These are phyloP conservation scores for Calidris pygmaea DNA, from an alignment of 2,113 vertebrate genomes.

Conservation along the genomic window DNA sequence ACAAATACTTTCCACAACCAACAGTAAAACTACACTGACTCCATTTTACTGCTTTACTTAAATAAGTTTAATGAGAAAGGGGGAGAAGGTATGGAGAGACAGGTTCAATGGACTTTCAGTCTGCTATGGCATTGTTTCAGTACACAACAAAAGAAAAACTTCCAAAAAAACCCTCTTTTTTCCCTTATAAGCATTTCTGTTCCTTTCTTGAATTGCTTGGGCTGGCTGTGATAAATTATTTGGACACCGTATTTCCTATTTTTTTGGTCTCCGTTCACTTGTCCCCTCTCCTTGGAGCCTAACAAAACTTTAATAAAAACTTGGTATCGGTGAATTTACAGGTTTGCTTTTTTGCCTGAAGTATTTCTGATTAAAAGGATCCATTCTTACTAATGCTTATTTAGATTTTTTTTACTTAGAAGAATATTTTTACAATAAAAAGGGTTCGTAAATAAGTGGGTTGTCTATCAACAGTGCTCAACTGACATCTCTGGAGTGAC, in stretches of 20 bases:
- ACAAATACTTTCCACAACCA: neutral
- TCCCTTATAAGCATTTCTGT: neutral
- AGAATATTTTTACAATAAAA: neutral
- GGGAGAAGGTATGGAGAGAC: neutral
- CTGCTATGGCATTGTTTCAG: neutral
- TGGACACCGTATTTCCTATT: neutral
- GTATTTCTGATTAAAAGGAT: neutral
- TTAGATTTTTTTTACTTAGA: neutral
- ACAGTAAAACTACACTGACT: neutral
- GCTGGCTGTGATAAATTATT: neutral
- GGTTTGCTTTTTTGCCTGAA: neutral
- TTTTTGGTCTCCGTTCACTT: neutral
- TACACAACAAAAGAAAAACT: neutral
- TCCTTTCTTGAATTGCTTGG: neutral
- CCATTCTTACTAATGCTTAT: neutral
- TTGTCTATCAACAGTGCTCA: neutral
- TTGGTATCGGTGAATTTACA: neutral
- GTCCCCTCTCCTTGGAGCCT: neutral
- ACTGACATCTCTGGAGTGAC: neutral
- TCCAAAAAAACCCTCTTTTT: neutral
- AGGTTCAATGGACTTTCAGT: neutral
- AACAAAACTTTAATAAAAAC: neutral
- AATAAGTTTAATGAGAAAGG: neutral
- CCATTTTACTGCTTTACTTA: neutral
- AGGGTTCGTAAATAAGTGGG: neutral